Percentiles rank a stretch among this genome's conserved stretches.
These are phyloP conservation scores for Plodia interpunctella DNA, from an alignment of 1,140 invertebrate species.

Conservation along the genomic window DNA sequence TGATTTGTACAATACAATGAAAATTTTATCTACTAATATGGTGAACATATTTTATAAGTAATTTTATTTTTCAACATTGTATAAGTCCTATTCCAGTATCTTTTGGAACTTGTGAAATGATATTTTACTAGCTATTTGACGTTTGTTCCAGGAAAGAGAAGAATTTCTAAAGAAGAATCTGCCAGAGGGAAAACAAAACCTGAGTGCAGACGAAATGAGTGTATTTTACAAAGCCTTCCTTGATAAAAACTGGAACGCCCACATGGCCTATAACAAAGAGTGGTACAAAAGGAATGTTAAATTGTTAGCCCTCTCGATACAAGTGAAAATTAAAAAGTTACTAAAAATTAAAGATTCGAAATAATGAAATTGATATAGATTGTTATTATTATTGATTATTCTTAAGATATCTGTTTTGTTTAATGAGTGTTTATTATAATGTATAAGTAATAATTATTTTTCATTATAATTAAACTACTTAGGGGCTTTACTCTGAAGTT, in stretches of 20 bases:
- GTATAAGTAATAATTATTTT: background rate
- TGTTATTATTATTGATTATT: background rate
- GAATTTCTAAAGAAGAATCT: slow-evolving; percentile 78
- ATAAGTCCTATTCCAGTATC: too few relatives aligned
- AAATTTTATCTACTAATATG: too few relatives aligned
- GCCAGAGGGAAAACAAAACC: slow-evolving; percentile 70
- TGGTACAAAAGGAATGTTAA: slow-evolving; percentile 86
- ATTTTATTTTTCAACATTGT: background rate
- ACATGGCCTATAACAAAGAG: slow-evolving; percentile 83
- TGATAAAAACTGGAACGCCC: slow-evolving; percentile 85
- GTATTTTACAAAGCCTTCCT: slow-evolving; percentile 90
- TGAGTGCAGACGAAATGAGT: slow-evolving; percentile 89
- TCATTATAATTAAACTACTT: background rate
- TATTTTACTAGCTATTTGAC: slow-evolving; percentile 14
- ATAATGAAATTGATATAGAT: slow-evolving; percentile 14
- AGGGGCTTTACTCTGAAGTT: background rate
- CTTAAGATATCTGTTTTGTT: background rate
- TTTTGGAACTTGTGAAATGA: background rate
- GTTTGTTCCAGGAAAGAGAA: slow-evolving; percentile 80
- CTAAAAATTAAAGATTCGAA: slow-evolving; percentile 52
- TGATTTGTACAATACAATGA: too few relatives aligned
- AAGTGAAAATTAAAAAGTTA: slow-evolving; percentile 77
- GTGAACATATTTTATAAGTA: too few relatives aligned
- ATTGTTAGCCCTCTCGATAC: slow-evolving; percentile 79
- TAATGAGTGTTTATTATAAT: background rate